Evolutionary conservation across 2,797 vertebrate species (phyloP).

Genomic region (Capromys pilorides): DNA sequence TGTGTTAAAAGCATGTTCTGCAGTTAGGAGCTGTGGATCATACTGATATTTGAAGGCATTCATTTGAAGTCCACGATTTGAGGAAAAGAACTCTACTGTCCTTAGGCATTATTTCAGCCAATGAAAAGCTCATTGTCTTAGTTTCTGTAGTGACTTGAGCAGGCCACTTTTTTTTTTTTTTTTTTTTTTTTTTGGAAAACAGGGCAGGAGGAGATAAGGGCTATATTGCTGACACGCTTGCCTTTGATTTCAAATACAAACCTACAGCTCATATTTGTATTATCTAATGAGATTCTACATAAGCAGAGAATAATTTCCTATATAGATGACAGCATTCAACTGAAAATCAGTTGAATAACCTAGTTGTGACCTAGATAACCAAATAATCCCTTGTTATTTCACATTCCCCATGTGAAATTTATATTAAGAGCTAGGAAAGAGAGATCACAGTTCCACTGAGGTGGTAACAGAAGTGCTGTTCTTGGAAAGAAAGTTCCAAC

Average conservation of each 20-base stretch:
- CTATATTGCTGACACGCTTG: not conserved
- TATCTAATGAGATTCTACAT: not conserved
- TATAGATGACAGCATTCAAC: not conserved
- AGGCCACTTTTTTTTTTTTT: not conserved
- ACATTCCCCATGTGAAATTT: conserved; percentile 12
- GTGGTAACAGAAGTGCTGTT: not conserved
- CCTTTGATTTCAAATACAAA: conserved; percentile 12
- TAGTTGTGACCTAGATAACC: not conserved
- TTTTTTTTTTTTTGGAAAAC: not conserved
- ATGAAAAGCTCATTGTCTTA: not conserved
- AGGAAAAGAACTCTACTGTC: not conserved
- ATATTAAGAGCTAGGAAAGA: not conserved
- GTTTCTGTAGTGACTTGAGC: not conserved
- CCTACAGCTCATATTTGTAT: not conserved
- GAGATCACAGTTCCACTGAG: not conserved
- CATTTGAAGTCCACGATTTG: not conserved
- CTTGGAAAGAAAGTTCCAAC: not conserved
- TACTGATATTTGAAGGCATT: not conserved
- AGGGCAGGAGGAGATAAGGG: not conserved
- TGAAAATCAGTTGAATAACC: not conserved
- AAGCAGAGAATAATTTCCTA: conserved; percentile 5
- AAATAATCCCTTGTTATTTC: conserved; percentile 9
- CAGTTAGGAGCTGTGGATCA: not conserved
- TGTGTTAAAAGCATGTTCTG: not conserved
- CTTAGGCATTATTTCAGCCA: not conserved